A percentile compares a stretch with the other conserved stretches of the same genome.
Conservation (phyloP, 2,888 invertebrate genomes). For the Machimus atricapillus region DNA sequence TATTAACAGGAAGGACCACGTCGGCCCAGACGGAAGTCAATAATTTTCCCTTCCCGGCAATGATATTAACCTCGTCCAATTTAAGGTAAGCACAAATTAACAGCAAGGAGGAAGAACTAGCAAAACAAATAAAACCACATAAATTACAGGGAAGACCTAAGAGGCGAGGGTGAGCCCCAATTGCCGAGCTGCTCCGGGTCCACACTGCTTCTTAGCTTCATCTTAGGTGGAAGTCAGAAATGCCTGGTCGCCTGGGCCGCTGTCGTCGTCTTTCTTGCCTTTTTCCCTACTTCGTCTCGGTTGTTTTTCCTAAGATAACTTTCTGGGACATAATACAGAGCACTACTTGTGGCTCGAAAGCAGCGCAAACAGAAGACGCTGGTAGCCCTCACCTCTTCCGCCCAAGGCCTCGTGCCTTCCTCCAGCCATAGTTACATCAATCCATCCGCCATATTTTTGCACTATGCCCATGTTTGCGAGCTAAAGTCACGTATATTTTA, state of each 20-base stretch:
- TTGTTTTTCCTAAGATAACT: constrained; percentile 12
- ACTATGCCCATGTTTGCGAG: constrained; percentile 38
- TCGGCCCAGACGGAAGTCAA: constrained; percentile 39
- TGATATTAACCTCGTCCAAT: constrained; percentile 42
- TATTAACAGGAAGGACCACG: constrained; percentile 33
- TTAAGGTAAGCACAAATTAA: constrained; percentile 41
- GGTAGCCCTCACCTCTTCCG: constrained; percentile 13
- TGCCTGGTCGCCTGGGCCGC: not conserved
- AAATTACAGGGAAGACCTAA: constrained; percentile 35
- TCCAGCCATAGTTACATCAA: constrained; percentile 23
- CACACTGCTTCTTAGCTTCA: not conserved
- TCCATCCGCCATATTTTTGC: constrained; percentile 37
- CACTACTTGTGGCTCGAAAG: constrained; percentile 17
- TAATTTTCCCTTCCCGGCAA: constrained; percentile 32
- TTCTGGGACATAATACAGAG: not conserved
- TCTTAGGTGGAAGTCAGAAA: not conserved
- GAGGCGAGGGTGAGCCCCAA: not conserved
- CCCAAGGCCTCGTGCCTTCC: not conserved
- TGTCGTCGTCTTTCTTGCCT: not conserved
- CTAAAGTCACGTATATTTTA: constrained; percentile 49
- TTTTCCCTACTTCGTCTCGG: not conserved
- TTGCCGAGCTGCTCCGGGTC: not conserved
- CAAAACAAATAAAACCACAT: constrained; percentile 40
- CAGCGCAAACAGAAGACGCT: constrained; percentile 28
- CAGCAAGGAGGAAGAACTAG: not conserved